Conservation (phyloP, 2,888 invertebrate genomes). For the Stegophylla sp. region DNA sequence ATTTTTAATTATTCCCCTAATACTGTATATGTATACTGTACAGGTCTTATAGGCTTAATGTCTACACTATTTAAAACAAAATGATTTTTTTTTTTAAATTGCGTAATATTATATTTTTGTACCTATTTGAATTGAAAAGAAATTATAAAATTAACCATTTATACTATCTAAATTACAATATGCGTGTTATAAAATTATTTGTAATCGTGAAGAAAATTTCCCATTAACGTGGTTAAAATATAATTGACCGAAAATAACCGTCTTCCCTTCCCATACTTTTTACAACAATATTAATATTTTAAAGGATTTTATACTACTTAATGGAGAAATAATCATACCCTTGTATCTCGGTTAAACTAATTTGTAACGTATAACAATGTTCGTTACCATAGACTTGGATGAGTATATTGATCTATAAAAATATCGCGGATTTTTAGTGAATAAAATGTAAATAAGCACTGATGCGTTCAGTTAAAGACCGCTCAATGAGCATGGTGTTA, state of each 20-base stretch:
- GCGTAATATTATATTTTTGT: no score
- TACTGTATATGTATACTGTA: background rate
- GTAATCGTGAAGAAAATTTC: no score
- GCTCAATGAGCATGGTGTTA: background rate
- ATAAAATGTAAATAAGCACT: background rate
- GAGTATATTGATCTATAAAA: background rate
- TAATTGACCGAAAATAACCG: no score
- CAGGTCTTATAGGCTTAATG: background rate
- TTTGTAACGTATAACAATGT: background rate
- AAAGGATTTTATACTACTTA: background rate
- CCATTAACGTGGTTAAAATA: no score
- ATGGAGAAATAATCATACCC: background rate
- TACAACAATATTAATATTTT: background rate
- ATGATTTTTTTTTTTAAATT: background rate
- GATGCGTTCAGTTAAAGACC: background rate
- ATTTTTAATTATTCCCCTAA: constrained; percentile 33
- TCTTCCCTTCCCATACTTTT: no score
- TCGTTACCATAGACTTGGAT: constrained; percentile 1
- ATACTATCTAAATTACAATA: no score
- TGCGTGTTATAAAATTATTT: no score
- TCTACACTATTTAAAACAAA: background rate
- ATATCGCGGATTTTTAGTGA: background rate
- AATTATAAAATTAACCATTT: no score
- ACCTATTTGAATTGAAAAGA: no score
- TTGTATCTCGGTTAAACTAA: background rate